Conservation (phyloP, 2,888 invertebrate genomes). For the Terebella lapidaria region DNA sequence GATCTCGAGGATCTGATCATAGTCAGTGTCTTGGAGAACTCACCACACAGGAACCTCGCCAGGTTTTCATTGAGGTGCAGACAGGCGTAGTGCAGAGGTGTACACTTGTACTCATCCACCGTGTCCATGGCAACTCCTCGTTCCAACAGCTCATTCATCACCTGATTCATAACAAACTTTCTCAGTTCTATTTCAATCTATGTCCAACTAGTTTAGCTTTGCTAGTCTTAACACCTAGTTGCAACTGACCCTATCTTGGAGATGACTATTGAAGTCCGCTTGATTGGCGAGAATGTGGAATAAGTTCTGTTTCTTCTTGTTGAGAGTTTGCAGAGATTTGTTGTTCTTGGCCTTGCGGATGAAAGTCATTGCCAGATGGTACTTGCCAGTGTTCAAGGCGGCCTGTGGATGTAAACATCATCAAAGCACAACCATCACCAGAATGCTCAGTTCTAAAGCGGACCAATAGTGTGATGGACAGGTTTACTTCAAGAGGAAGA, state of each 20-base stretch:
- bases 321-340: slow-evolving; percentile 31
- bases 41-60: too few species aligned
- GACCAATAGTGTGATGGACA: too few species aligned
- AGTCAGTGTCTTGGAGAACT: too few species aligned
- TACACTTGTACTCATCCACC: slow-evolving; percentile 49
- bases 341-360: slow-evolving; percentile 42
- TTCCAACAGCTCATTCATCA: slow-evolving; percentile 47
- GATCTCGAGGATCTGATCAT: too few species aligned
- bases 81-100: slow-evolving; percentile 53
- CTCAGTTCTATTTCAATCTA: background rate
- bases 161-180: slow-evolving; percentile 16
- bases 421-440: too few species aligned
- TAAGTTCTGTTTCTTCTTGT: slow-evolving; percentile 47
- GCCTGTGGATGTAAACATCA: slow-evolving; percentile 38
- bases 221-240: too few species aligned
- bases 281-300: slow-evolving; percentile 54
- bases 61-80: slow-evolving; percentile 43
- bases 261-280: too few species aligned
- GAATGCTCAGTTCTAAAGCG: too few species aligned
- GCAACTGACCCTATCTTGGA: too few species aligned
- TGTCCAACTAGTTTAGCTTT: background rate
- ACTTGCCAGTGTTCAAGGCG: slow-evolving; percentile 52
- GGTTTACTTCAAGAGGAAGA: too few species aligned
- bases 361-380: slow-evolving; percentile 53
- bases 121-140: slow-evolving; percentile 45